Evolutionary conservation across 2,888 invertebrate genomes (phyloP), one percentile per base, ranked within the genome.

Genomic region (Boloria selene): DNA sequence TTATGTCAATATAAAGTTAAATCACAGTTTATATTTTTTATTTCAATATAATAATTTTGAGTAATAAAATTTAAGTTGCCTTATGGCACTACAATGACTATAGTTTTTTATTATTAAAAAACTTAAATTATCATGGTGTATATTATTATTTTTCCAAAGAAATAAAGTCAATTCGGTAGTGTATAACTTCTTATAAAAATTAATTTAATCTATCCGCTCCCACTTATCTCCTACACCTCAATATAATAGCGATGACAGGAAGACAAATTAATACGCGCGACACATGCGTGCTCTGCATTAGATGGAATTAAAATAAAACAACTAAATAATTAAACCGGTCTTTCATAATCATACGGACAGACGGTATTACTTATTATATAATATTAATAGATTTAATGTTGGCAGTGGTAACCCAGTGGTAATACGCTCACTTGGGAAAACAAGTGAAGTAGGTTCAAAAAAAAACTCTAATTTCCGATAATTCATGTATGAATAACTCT

Each of bases 241-340:
- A 59, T 26, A 18, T 60, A 65, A 68, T 59, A 63, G 69, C 73
- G 81, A 72, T 79, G 84, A 83, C 82, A 82, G 79, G 61, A 75
- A 79, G 83, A 84, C 83, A 82, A 83, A 84, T 84, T 79, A 82
- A 81, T 79, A 77, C 79, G 67, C 70, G 74, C 75, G 77, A 77
- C 77, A 77, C 71, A 74, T 75, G 76, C 73, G 67, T 69, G 73
- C 65, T 59, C 68, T 67, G 65, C 59, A 67, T 69, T 68, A 64
- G 68, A 65, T 53, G 60, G 67, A 70, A 72, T 73, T 74, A 73
- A 67, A 74, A 72, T 68, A 70, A 69, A 64, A 69, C 59, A 59
- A 59, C 50, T 50, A 68, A 67, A 65, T 72, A 66, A 70, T 72
- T 68, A 67, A 53, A 69, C 66, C 53, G 77, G 77, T 55, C 56